Evolutionary conservation across 2,888 invertebrate genomes (phyloP).

Genomic region (Amblyjoppa proteus): DNA sequence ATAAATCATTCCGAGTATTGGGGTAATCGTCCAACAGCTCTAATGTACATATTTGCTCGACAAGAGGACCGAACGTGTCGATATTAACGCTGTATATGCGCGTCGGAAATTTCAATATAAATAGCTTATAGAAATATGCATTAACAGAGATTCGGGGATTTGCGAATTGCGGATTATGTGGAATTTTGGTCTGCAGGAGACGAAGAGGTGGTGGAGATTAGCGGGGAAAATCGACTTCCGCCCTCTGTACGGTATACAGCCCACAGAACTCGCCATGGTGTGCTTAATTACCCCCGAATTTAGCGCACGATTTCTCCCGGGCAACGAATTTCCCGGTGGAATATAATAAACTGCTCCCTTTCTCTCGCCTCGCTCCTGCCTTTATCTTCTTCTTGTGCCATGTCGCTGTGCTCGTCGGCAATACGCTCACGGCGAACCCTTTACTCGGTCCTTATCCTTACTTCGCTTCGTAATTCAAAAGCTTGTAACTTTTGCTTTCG

Average conservation of each 20-base stretch:
- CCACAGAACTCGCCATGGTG: constrained; percentile 38
- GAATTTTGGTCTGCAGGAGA: background rate
- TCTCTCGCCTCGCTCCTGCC: constrained; percentile 38
- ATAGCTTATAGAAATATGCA: constrained; percentile 16
- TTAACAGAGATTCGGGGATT: constrained; percentile 20
- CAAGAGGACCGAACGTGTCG: constrained; percentile 31
- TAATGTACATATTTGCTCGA: constrained; percentile 51
- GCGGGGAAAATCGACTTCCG: constrained; percentile 43
- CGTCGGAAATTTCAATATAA: constrained; percentile 14
- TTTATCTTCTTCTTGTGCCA: constrained; percentile 1
- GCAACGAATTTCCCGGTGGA: constrained; percentile 69
- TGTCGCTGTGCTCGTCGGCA: constrained; percentile 37
- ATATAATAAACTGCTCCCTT: constrained; percentile 68
- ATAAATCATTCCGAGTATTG: constrained; percentile 49
- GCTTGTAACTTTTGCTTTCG: constrained; percentile 73
- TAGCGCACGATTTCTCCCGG: constrained; percentile 63
- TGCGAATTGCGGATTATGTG: background rate
- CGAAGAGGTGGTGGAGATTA: background rate
- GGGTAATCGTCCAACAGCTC: constrained; percentile 34
- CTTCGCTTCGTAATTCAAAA: constrained; percentile 68
- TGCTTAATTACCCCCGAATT: constrained; percentile 69
- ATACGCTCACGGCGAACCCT: constrained; percentile 47
- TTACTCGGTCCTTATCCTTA: constrained; percentile 46
- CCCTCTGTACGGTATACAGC: background rate
- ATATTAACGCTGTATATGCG: background rate